Evolutionary conservation across 2,888 invertebrate species (phyloP).

Genomic region (Sesia apiformis): DNA sequence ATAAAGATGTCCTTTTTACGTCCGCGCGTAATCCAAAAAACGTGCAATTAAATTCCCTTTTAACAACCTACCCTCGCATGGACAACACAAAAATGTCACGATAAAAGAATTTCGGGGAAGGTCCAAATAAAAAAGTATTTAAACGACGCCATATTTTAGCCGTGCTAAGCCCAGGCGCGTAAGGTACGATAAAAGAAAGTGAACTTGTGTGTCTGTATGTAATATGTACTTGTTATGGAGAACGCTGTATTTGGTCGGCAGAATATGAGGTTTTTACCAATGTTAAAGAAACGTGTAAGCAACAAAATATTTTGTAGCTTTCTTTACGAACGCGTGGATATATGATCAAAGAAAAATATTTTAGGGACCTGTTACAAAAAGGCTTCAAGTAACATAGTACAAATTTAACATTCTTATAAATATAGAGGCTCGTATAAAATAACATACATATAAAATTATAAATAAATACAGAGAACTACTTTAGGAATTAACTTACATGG

Average conservation of each 20-base stretch:
- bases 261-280: too few relatives aligned
- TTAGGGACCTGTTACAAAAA: too few relatives aligned
- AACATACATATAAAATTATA: too few relatives aligned
- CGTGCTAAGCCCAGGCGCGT: not conserved
- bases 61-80: not conserved
- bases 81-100: conserved; percentile 1
- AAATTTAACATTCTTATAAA: too few relatives aligned
- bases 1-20: not conserved
- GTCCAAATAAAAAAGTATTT: conserved; percentile 4
- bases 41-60: not conserved
- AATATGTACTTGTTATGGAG: not conserved
- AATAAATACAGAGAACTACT: too few relatives aligned
- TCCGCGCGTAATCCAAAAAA: not conserved
- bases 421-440: too few relatives aligned
- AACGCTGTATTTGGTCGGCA: not conserved
- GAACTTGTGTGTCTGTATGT: not conserved
- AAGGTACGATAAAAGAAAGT: not conserved
- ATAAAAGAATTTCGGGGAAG: conserved; percentile 1
- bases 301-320: too few relatives aligned
- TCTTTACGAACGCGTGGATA: too few relatives aligned
- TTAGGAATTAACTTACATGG: too few relatives aligned
- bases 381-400: too few relatives aligned
- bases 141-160: conserved; percentile 3
- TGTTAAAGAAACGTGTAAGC: too few relatives aligned
- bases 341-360: too few relatives aligned